Evolutionary conservation across 2,888 invertebrate species (phyloP).

Genomic region (Drosophila mimetica): DNA sequence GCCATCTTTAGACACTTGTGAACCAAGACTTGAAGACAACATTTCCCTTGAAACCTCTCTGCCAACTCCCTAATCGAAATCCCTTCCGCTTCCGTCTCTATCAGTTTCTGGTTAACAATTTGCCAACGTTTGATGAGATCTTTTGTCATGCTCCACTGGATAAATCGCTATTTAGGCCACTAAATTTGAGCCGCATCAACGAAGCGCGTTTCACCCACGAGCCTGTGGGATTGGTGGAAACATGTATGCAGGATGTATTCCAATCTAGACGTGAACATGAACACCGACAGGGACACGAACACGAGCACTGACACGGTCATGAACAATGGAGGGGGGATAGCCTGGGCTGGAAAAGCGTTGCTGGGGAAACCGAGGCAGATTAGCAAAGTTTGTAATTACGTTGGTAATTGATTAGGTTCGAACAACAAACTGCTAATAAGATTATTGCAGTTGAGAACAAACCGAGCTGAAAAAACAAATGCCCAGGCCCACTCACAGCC

Average conservation of each 20-base stretch:
- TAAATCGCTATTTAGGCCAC: constrained; percentile 55
- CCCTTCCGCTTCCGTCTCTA: constrained; percentile 1
- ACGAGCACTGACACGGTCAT: constrained; percentile 20
- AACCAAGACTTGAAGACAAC: background rate
- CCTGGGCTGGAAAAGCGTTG: constrained; percentile 2
- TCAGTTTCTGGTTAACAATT: constrained; percentile 25
- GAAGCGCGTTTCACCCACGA: constrained; percentile 16
- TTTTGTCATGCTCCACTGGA: constrained; percentile 43
- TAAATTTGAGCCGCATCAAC: constrained; percentile 46
- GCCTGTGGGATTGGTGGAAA: constrained; percentile 8
- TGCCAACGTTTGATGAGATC: constrained; percentile 44
- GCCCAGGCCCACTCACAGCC: constrained; percentile 17
- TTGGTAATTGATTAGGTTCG: constrained; percentile 85
- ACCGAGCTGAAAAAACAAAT: constrained; percentile 81
- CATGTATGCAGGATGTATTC: constrained; percentile 26
- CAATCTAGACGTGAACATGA: constrained; percentile 41
- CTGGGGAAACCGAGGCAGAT: constrained; percentile 79
- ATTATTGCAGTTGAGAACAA: constrained; percentile 83
- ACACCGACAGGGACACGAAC: constrained; percentile 19
- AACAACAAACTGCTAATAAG: constrained; percentile 85
- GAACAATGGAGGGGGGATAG: constrained; percentile 15
- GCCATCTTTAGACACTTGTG: background rate
- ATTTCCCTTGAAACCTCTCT: constrained; percentile 6
- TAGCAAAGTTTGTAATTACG: constrained; percentile 85
- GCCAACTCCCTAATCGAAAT: constrained; percentile 16